These are phyloP conservation scores for Parnassius orleans DNA, from an alignment of 2,888 invertebrate genomes.

Conservation along the genomic window DNA sequence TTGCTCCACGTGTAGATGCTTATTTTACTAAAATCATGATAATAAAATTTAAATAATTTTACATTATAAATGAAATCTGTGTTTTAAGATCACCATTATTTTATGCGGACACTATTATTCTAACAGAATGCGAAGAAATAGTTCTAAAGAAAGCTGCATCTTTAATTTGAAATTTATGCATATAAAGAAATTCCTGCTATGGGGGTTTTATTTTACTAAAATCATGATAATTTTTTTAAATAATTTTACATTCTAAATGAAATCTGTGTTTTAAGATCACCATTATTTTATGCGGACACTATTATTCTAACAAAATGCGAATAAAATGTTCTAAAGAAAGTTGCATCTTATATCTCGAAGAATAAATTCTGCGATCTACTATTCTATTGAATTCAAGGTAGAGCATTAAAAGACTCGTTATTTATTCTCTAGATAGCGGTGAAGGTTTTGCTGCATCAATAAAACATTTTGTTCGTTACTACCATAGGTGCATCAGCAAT, in stretches of 20 bases:
- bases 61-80: no score
- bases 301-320: background rate
- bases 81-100: no score
- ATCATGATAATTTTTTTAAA: no score
- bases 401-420: conserved; percentile 28
- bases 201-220: no score
- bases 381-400: conserved; percentile 35
- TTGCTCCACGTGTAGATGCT: no score
- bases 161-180: background rate
- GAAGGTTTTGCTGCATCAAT: conserved; percentile 42
- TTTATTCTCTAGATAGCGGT: conserved; percentile 30
- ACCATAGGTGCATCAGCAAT: conserved; percentile 22
- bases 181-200: no score
- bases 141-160: conserved; percentile 2
- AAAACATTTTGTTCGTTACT: conserved; percentile 40
- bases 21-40: no score
- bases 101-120: no score
- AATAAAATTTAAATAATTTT: no score
- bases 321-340: conserved; percentile 4
- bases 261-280: no score
- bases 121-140: conserved; percentile 1
- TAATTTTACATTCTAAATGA: no score
- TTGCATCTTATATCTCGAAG: background rate
- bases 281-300: no score
- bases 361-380: conserved; percentile 28